phyloP scores from a whole-genome alignment of 2,888 invertebrate species.

The Ophioninae sp. region DNA sequence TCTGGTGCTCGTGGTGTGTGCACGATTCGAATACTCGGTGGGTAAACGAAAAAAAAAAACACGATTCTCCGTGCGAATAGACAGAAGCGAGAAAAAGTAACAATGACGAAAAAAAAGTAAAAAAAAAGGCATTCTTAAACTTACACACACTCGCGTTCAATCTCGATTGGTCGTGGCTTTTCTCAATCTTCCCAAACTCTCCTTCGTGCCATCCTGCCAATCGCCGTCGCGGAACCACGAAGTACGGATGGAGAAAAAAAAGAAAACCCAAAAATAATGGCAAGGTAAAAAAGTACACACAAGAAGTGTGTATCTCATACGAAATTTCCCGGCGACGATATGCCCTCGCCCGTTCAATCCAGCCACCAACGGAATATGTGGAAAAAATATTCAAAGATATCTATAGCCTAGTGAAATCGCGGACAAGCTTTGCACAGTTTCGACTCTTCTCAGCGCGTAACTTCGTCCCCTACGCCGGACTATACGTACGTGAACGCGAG shows the following conservation, averaged over 20 bases:
- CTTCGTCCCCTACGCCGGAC: not conserved
- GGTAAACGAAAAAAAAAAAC: not conserved
- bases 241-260: not conserved
- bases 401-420: not conserved
- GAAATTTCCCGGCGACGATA: not conserved
- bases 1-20: slow-evolving; percentile 13
- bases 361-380: not conserved
- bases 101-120: not conserved
- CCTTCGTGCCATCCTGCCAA: slow-evolving; percentile 8
- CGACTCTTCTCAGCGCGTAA: slow-evolving; percentile 5
- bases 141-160: slow-evolving; percentile 27
- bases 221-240: slow-evolving; percentile 7
- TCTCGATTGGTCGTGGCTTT: slow-evolving; percentile 21
- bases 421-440: not conserved
- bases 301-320: not conserved
- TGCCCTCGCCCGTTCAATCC: not conserved
- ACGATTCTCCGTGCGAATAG: slow-evolving; percentile 18
- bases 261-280: not conserved
- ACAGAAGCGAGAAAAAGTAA: not conserved
- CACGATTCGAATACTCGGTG: not conserved
- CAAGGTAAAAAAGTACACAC: not conserved
- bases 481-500: not conserved
- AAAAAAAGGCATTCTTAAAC: slow-evolving; percentile 21
- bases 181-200: slow-evolving; percentile 3
- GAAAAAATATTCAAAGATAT: not conserved